Evolutionary conservation across 2,113 vertebrate species (phyloP).

Genomic region (Oreochromis niloticus): DNA sequence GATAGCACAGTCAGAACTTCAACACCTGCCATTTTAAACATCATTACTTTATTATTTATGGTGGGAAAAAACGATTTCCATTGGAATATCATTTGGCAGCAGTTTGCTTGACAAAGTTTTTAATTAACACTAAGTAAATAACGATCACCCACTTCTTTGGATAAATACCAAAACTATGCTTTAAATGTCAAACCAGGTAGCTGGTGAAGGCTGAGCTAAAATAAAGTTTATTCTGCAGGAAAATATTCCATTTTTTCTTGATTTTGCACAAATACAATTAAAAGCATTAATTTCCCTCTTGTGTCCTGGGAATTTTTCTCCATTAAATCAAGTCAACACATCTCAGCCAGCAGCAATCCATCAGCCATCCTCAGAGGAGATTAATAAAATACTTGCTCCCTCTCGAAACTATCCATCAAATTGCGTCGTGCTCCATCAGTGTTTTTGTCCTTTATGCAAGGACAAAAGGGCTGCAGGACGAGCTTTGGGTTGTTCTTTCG

Average conservation of each 20-base stretch:
- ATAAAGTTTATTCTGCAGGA: neutral
- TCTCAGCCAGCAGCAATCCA: neutral
- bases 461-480: neutral
- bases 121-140: neutral
- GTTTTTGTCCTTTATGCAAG: neutral
- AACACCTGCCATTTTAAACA: neutral
- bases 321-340: neutral
- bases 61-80: rapidly evolving
- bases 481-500: neutral
- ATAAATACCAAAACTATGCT: neutral
- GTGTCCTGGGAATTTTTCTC: constrained; percentile 5
- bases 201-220: neutral
- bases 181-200: neutral
- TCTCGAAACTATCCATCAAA: constrained; percentile 3
- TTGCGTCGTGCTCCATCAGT: constrained; percentile 1
- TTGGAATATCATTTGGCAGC: neutral
- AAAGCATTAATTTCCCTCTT: neutral
- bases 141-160: neutral
- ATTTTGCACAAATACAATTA: neutral
- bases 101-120: neutral
- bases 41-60: neutral
- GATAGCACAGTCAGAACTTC: neutral
- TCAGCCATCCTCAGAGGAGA: neutral
- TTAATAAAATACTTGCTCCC: neutral
- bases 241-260: neutral